Percentiles rank a stretch among this genome's conserved stretches.
These are phyloP conservation scores for Pararge aegeria DNA, from an alignment of 1,140 invertebrate genomes.

Conservation along the genomic window DNA sequence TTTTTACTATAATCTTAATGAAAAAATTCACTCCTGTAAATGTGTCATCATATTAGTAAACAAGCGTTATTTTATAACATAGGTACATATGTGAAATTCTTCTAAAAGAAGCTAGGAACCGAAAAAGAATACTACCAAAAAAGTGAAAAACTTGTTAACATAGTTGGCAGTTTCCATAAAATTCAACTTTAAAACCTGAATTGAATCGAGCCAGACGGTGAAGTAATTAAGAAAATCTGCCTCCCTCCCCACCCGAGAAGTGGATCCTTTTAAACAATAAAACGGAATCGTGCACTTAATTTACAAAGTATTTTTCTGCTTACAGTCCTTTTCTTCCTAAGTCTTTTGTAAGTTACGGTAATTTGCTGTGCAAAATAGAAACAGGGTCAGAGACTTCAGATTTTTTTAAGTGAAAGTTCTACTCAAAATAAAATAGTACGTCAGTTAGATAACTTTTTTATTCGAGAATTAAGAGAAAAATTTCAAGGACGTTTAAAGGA, in stretches of 20 bases:
- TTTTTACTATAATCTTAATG: too few species aligned
- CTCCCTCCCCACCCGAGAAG: neutral
- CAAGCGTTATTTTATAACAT: too few species aligned
- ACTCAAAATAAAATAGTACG: too few species aligned
- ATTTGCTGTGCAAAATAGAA: neutral
- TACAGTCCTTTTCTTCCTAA: neutral
- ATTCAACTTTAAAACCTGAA: neutral
- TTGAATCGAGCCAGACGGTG: neutral
- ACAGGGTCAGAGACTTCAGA: neutral
- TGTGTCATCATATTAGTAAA: too few species aligned
- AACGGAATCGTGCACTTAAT: neutral
- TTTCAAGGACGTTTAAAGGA: too few species aligned
- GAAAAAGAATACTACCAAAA: neutral
- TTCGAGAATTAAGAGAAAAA: too few species aligned
- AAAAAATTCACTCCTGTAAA: too few species aligned
- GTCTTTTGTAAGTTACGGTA: neutral
- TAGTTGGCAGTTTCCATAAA: neutral
- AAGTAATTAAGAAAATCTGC: neutral
- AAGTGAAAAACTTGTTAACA: neutral
- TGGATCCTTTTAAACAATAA: neutral
- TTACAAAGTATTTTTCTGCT: constrained; percentile 1
- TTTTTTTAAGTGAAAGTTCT: too few species aligned
- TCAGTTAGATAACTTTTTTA: too few species aligned
- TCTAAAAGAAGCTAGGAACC: too few species aligned
- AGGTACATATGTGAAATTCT: too few species aligned